These are phyloP conservation scores for Perccottus glenii DNA, from an alignment of 2,113 vertebrate genomes.

Conservation along the genomic window DNA sequence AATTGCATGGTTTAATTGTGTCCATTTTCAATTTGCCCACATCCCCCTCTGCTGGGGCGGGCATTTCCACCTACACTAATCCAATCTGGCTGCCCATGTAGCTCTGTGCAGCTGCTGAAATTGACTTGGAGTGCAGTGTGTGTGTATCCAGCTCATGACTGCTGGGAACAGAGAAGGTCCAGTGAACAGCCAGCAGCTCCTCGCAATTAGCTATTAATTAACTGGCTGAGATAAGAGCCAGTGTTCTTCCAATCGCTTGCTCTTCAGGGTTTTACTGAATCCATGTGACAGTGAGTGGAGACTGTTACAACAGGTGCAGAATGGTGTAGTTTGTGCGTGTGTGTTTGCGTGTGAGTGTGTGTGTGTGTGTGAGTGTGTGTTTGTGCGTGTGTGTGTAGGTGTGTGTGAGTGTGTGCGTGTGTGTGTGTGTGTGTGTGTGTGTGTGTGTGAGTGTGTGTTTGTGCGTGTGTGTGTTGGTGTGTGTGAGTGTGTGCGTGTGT, in stretches of 20 bases:
- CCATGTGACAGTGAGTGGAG: slow-evolving; percentile 10
- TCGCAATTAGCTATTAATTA: slow-evolving; percentile 56
- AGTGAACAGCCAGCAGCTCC: slow-evolving; percentile 39
- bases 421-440: too few species aligned
- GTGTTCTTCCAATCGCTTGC: slow-evolving; percentile 11
- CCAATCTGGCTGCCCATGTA: slow-evolving; percentile 54
- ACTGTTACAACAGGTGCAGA: slow-evolving; percentile 48
- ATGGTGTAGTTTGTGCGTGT: slow-evolving; percentile 22
- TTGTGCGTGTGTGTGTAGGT: too few species aligned
- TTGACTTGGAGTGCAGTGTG: slow-evolving; percentile 25
- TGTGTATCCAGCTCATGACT: slow-evolving; percentile 44
- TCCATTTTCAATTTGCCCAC: slow-evolving; percentile 61
- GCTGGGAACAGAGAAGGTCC: slow-evolving; percentile 21
- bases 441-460: too few species aligned
- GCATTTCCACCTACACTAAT: slow-evolving; percentile 68
- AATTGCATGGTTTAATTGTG: slow-evolving; percentile 56
- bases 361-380: too few species aligned
- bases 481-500: too few species aligned
- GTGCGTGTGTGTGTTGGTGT: too few species aligned
- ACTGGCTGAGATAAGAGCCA: slow-evolving; percentile 47
- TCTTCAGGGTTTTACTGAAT: slow-evolving; percentile 19
- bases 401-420: too few species aligned
- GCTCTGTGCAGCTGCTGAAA: slow-evolving; percentile 29
- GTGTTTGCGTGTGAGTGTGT: neutral
- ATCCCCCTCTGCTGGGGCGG: slow-evolving; percentile 32